These are phyloP conservation scores for Drosophila willistoni DNA, from an alignment of 1,140 invertebrate species.

Conservation along the genomic window DNA sequence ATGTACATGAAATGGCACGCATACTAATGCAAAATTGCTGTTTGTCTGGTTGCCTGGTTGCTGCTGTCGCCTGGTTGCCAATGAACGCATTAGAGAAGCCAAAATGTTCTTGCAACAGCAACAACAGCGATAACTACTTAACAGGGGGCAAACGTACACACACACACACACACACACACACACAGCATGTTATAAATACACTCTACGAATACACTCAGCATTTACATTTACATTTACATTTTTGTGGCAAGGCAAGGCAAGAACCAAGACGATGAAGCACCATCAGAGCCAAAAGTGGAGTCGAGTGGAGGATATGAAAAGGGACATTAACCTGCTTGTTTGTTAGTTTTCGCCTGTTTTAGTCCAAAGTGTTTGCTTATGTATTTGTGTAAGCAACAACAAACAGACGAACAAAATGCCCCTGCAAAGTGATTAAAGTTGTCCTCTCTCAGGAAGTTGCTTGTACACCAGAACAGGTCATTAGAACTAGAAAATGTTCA, in stretches of 20 bases:
- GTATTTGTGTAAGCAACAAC: constrained; percentile 4
- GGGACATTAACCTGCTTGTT: constrained; percentile 9
- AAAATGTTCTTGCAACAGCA: constrained; percentile 40
- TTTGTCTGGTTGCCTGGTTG: constrained; percentile 51
- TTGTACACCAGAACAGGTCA: not conserved
- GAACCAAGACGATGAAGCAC: not conserved
- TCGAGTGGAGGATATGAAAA: not conserved
- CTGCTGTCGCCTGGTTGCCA: constrained; percentile 23
- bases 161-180: no score
- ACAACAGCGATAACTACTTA: constrained; percentile 63
- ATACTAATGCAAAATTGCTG: constrained; percentile 62
- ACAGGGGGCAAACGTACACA: constrained; percentile 39
- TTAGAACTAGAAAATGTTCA: constrained; percentile 1
- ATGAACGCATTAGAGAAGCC: constrained; percentile 58
- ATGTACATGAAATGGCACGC: constrained; percentile 29
- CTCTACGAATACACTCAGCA: constrained; percentile 41
- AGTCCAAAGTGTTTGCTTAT: constrained; percentile 8
- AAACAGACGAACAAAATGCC: not conserved
- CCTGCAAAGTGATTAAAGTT: constrained; percentile 3
- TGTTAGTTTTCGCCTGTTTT: constrained; percentile 6
- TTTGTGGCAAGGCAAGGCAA: constrained; percentile 3
- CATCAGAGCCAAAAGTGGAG: not conserved
- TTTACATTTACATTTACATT: constrained; percentile 59
- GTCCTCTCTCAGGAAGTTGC: not conserved
- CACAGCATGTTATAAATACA: constrained; percentile 36